A percentile compares a stretch with the other conserved stretches of the same genome.
These are phyloP conservation scores for Mesocricetus auratus DNA, from an alignment of 2,113 vertebrate genomes.

Conservation along the genomic window DNA sequence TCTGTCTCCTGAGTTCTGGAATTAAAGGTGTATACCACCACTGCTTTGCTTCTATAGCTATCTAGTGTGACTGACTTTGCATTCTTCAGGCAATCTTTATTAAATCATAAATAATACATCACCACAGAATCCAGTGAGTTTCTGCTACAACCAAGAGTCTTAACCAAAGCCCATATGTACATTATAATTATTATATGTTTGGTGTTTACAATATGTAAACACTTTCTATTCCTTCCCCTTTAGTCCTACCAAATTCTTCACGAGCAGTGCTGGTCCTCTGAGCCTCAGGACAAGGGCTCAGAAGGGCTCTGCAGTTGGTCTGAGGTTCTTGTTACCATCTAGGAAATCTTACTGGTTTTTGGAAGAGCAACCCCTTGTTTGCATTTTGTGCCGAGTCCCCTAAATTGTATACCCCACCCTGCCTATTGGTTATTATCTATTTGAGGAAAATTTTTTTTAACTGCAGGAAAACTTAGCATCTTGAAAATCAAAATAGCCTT, in stretches of 20 bases:
- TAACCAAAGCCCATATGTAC: neutral
- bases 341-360: constrained; percentile 31
- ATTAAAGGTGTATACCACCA: too few species aligned
- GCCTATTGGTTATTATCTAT: neutral
- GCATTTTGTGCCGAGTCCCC: neutral
- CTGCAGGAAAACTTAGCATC: neutral
- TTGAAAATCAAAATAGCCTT: constrained; percentile 51
- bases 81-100: too few species aligned
- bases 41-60: too few species aligned
- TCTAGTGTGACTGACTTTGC: too few species aligned
- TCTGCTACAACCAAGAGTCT: constrained; percentile 7
- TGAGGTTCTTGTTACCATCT: neutral
- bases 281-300: neutral
- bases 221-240: neutral
- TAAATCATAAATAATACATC: too few species aligned
- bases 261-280: neutral
- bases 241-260: neutral
- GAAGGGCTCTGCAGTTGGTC: neutral
- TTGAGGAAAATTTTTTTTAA: constrained; percentile 6
- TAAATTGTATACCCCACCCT: neutral
- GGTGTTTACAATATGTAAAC: neutral
- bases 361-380: neutral
- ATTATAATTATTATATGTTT: neutral
- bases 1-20: too few species aligned
- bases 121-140: neutral